Conservation (phyloP, 1,140 invertebrate genomes). For the Nilaparvata lugens region DNA sequence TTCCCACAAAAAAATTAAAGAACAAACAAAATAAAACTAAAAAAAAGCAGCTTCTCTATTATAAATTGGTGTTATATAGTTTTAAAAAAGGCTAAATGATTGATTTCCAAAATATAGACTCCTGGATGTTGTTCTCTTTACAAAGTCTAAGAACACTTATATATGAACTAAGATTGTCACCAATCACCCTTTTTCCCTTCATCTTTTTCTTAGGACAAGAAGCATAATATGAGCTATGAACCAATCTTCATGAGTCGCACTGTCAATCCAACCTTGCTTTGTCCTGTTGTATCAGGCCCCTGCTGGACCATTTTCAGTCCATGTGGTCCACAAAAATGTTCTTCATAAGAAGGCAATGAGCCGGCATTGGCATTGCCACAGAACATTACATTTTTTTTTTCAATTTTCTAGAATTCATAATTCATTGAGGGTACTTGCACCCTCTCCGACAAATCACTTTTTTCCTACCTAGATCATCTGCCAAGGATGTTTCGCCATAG, state of each 20-base stretch:
- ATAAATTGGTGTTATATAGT: no score
- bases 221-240: constrained; percentile 24
- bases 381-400: no score
- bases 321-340: constrained; percentile 32
- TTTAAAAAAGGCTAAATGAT: no score
- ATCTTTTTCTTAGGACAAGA: constrained; percentile 25
- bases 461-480: no score
- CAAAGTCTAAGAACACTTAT: constrained; percentile 28
- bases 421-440: no score
- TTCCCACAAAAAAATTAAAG: background rate
- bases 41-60: constrained; percentile 1
- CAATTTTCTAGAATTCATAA: no score
- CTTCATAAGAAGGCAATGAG: no score
- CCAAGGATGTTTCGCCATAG: no score
- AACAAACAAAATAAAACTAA: background rate
- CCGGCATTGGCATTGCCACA: no score
- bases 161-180: constrained; percentile 35
- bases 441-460: no score
- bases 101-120: no score
- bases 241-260: constrained; percentile 26
- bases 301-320: constrained; percentile 30
- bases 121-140: constrained; percentile 30
- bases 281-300: constrained; percentile 27
- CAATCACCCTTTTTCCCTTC: constrained; percentile 29
- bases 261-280: no score